Percentiles rank a stretch among this genome's conserved stretches.
Conservation (phyloP, 2,113 vertebrate species). For the Meriones unguiculatus region DNA sequence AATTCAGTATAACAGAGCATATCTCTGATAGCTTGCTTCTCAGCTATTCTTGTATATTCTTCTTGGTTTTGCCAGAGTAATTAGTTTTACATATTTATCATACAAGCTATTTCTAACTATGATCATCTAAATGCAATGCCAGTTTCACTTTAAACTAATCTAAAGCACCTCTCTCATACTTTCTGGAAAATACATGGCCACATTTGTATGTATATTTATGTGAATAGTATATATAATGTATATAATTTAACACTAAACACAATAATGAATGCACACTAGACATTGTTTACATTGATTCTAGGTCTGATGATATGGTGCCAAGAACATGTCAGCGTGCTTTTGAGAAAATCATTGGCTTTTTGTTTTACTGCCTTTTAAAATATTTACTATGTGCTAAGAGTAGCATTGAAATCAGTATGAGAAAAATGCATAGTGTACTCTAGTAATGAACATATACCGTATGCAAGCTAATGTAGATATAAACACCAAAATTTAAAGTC, state of each 20-base stretch:
- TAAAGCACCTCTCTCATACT: neutral
- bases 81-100: constrained; percentile 18
- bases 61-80: neutral
- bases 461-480: neutral
- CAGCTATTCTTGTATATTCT: neutral
- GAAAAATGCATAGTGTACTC: neutral
- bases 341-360: neutral
- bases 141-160: neutral
- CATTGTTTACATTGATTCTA: neutral
- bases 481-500: neutral
- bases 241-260: neutral
- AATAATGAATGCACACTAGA: neutral
- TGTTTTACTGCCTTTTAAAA: neutral
- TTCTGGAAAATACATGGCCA: neutral
- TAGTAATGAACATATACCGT: neutral
- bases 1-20: neutral
- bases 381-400: neutral
- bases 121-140: neutral
- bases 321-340: neutral
- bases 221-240: neutral
- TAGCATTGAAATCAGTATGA: neutral
- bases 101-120: neutral
- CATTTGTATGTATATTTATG: neutral
- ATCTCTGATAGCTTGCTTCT: neutral
- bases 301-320: neutral